Base-by-base conservation (phyloP, 2,113 vertebrate genomes). In the Pampusana beccarii region DNA sequence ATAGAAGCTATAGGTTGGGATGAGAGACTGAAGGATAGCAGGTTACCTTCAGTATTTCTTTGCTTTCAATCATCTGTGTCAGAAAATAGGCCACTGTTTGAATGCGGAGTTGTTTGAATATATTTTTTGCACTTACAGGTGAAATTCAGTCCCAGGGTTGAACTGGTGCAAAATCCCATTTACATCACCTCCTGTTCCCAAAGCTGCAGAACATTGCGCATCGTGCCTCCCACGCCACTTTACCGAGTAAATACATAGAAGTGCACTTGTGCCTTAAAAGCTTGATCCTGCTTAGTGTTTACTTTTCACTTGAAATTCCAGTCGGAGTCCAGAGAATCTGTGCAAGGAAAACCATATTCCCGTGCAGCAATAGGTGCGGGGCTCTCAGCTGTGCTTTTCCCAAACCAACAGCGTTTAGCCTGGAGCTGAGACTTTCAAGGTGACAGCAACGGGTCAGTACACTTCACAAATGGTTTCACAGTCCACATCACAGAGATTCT, bases 391-490 rank as follows among this genome's bases (percentile, higher is more conserved):
- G 53, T 80, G 44, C 28, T 77, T 70, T 42, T 65, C 48, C 67
- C 65, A 78, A 75, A 78, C 34, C 23, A 29, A 60, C 2, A 0
- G 64, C 3, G 1, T 85, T 85, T 88, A 94, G 84, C 80, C 82
- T 8, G 3, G 57, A 86, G 92, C 80, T 62, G 69, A 72, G 77
- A 33, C 46, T 82, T 96, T 75, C 66, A 70, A 84, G 88, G 89
- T 74, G 89, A 86, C 23, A 69, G 72, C 64, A 73, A 62, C 1
- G 12, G 91, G 72, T 90, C 86, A 88, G 54, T 28, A 62, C 71
- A 70, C 83, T 86, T 90, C 86, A 92, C 91, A 93, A 80, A 86
- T 16, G 88, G 86, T 88, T 94, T 80, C 4, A 21, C 83, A 92
- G 83, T 24, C 69, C 90, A 36, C 60, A 51, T 66, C 51, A 29